Evolutionary conservation across 2,797 vertebrate genomes (phyloP), one percentile per base, ranked within the genome.

Genomic region (Apodemus agrarius): DNA sequence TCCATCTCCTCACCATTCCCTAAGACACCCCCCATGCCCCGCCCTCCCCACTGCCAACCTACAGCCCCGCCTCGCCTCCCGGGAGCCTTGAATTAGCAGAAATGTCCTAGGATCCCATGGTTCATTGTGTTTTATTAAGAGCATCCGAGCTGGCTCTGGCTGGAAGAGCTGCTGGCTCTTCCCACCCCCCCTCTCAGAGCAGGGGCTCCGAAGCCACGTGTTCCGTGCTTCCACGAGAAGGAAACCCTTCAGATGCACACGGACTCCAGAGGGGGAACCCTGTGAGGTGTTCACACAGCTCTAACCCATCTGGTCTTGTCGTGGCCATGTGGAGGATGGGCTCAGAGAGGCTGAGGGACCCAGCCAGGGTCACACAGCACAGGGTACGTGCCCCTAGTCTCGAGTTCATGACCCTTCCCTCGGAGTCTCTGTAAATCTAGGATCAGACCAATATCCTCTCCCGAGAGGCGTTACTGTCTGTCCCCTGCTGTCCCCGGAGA

Each of bases 71-170:
- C 96, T 97, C n/a, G 12, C 76, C 98, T 97, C 98, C 0, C 0
- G 98, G 98, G 98, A 98, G 97, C 98, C 37, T 95, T 98, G 98
- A 98, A 98, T 99, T 98, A 98, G 97, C 91, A 90, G 98, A 97
- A 97, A 98, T 98, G 98, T 97, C 98, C 98, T 97, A 98, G 89
- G 97, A 98, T 98, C 96, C 98, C 96, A 98, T 22, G 98, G 98
- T 98, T 98, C 97, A 74, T 98, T 98, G 98, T 98, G 98, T 98
- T 98, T 98, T 97, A 99, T 98, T 98, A 98, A 98, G 98, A 95
- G 98, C 10, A 4, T 95, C 97, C 61, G 19, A 78, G 90, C 69
- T 11, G 96, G 97, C 82, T 95, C 97, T 97, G 94, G 96, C 84
- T 40, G 89, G 95, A 94, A 61, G 97, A 96, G 97, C 90, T 97